A percentile compares a stretch with the other conserved stretches of the same genome.
Conservation (phyloP, 2,797 vertebrate species). For the Tinamus major region DNA sequence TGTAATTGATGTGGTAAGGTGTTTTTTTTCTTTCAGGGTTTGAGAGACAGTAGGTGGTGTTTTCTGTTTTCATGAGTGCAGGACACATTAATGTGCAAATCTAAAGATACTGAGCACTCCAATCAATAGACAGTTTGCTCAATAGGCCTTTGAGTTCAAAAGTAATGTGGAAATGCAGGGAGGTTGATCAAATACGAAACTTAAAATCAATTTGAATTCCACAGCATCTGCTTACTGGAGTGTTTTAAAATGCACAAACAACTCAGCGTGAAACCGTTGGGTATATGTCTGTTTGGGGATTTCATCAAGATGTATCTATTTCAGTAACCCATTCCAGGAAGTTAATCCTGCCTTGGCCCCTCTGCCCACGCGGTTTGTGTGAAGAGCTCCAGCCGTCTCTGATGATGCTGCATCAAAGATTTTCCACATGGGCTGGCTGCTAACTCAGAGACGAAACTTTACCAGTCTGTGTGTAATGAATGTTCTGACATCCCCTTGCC, state of each 20-base stretch:
- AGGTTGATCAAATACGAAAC: background rate
- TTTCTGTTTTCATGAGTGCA: background rate
- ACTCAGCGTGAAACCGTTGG: background rate
- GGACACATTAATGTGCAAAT: background rate
- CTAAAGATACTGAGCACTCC: background rate
- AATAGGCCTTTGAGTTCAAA: background rate
- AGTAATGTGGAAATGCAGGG: background rate
- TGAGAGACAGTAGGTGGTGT: background rate
- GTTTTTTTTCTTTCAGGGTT: background rate
- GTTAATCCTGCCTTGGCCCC: background rate
- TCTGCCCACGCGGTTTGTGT: slow-evolving; percentile 7
- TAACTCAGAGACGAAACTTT: slow-evolving; percentile 46
- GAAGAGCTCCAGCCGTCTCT: background rate
- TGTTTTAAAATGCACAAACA: background rate
- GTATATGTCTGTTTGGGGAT: background rate
- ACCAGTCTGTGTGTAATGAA: background rate
- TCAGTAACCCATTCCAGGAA: slow-evolving; percentile 39
- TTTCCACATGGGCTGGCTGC: slow-evolving; percentile 39
- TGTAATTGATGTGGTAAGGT: background rate
- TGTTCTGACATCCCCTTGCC: slow-evolving; percentile 28
- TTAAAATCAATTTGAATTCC: background rate
- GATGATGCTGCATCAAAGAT: background rate
- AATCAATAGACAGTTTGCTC: background rate
- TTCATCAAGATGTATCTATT: slow-evolving; percentile 31
- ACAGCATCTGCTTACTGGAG: background rate